Percentiles rank a stretch among this genome's conserved stretches.
phyloP scores from a whole-genome alignment of 1,140 invertebrate genomes.

The Melipona quadrifasciata region DNA sequence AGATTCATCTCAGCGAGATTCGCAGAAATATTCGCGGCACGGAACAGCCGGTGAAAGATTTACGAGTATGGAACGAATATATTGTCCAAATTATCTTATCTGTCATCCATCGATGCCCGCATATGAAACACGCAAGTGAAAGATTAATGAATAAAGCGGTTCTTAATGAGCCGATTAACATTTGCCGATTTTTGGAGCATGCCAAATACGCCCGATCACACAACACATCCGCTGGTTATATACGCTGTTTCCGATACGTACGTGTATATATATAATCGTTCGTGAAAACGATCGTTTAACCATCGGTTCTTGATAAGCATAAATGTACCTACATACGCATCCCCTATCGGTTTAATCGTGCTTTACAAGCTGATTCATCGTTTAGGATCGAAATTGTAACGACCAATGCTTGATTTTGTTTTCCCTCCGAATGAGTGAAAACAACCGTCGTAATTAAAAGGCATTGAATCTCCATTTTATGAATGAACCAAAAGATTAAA shows the following conservation, averaged over 20 bases:
- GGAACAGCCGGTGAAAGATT: no score
- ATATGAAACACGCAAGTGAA: neutral
- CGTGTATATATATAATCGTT: neutral
- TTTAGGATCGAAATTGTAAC: neutral
- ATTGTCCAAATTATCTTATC: no score
- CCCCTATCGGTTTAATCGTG: conserved; percentile 15
- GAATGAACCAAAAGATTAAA: neutral
- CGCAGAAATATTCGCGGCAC: no score
- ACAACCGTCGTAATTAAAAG: conserved; percentile 18
- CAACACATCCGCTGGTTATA: neutral
- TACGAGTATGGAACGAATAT: no score
- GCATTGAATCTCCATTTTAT: conserved; percentile 48
- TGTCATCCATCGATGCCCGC: neutral
- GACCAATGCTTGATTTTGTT: conserved; percentile 1
- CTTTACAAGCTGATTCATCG: conserved; percentile 26
- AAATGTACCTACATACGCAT: conserved; percentile 8
- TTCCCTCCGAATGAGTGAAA: neutral
- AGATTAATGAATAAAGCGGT: neutral
- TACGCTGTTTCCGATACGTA: neutral
- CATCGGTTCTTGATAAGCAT: conserved; percentile 36
- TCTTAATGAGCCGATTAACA: conserved; percentile 1
- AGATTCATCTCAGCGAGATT: no score
- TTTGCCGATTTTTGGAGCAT: conserved; percentile 13
- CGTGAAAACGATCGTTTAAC: conserved; percentile 30
- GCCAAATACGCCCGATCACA: neutral